phyloP scores from a whole-genome alignment of 2,113 vertebrate genomes.

The Pimephales promelas region DNA sequence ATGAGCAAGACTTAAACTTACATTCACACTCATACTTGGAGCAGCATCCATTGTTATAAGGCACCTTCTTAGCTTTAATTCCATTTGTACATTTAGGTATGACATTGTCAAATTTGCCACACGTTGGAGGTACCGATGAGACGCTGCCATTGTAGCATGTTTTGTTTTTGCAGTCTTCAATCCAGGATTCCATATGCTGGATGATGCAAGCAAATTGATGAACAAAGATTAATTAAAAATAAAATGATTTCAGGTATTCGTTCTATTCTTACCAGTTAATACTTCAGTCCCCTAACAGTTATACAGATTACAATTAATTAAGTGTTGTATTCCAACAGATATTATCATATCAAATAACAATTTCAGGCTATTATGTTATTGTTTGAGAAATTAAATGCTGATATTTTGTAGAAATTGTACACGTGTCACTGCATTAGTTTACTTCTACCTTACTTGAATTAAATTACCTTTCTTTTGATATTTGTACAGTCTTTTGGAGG shows the following conservation, averaged over 20 bases:
- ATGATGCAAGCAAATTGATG: constrained; percentile 52
- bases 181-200: constrained; percentile 81
- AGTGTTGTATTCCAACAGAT: neutral
- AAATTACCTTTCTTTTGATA: neutral
- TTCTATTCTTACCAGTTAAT: neutral
- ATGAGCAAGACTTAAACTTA: constrained; percentile 70
- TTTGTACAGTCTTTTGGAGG: neutral
- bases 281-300: neutral
- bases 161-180: constrained; percentile 74
- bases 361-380: neutral
- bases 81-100: constrained; percentile 78
- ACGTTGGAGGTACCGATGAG: constrained; percentile 52
- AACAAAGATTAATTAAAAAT: neutral
- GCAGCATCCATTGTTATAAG: constrained; percentile 80
- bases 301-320: neutral
- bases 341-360: neutral
- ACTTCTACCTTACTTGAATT: neutral
- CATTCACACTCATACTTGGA: constrained; percentile 85
- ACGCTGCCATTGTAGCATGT: constrained; percentile 73
- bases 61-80: constrained; percentile 70
- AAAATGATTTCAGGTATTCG: neutral
- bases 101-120: constrained; percentile 43
- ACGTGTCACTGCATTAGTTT: neutral
- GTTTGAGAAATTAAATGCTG: neutral
- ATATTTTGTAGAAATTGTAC: neutral